Evolutionary conservation across 2,113 vertebrate species (phyloP).

Genomic region (Rhinolophus sinicus): DNA sequence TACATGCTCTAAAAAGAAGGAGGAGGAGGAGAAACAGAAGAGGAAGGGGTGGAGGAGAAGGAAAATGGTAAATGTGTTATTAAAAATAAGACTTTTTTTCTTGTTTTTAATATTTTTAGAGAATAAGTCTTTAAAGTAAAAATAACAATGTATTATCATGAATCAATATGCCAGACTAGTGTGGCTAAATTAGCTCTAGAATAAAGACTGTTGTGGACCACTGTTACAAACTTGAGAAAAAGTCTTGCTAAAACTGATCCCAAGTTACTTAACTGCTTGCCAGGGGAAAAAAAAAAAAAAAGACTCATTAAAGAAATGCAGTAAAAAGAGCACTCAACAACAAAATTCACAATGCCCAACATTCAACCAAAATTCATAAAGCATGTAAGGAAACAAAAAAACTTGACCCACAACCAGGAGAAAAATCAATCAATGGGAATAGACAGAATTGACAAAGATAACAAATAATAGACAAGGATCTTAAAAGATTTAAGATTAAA

Average conservation of each 20-base stretch:
- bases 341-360: background rate
- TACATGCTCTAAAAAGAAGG: background rate
- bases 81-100: background rate
- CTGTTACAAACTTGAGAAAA: background rate
- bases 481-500: background rate
- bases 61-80: background rate
- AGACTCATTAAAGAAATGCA: background rate
- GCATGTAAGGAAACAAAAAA: background rate
- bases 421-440: background rate
- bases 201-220: background rate
- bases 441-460: background rate
- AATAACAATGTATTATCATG: background rate
- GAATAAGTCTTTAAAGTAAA: background rate
- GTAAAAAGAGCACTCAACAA: background rate
- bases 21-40: background rate
- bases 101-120: background rate
- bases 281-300: too few relatives aligned
- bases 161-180: background rate
- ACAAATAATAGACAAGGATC: background rate
- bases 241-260: background rate
- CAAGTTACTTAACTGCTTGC: background rate
- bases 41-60: background rate
- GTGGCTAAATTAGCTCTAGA: background rate
- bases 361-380: background rate
- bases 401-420: background rate